phyloP scores from a whole-genome alignment of 2,888 invertebrate species.

The Antheraea assamensis region DNA sequence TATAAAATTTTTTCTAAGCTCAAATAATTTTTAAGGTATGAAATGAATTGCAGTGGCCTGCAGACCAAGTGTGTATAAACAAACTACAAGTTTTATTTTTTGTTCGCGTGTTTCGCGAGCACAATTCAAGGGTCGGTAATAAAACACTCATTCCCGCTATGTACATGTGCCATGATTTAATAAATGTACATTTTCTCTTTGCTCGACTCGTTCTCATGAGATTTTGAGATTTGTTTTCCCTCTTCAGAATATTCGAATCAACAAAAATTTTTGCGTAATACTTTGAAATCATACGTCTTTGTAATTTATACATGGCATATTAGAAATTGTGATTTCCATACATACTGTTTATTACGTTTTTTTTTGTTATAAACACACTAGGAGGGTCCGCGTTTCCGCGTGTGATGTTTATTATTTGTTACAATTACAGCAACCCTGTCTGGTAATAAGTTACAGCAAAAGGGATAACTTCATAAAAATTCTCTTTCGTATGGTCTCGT shows the following conservation, averaged over 20 bases:
- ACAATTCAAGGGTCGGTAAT: slow-evolving; percentile 33
- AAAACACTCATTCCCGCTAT: slow-evolving; percentile 42
- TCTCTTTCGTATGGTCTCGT: no score
- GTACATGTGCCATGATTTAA: slow-evolving; percentile 42
- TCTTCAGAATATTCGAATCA: slow-evolving; percentile 4
- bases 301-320: not conserved
- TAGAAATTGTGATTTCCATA: not conserved
- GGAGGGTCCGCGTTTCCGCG: no score
- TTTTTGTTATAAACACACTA: no score
- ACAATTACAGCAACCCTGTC: no score
- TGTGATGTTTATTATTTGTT: not conserved
- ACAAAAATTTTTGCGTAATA: slow-evolving; percentile 7
- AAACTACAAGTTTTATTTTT: slow-evolving; percentile 19
- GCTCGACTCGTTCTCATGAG: slow-evolving; percentile 21
- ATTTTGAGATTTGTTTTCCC: slow-evolving; percentile 23
- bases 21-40: not conserved
- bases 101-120: slow-evolving; percentile 30
- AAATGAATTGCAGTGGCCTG: not conserved
- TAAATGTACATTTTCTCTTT: slow-evolving; percentile 42
- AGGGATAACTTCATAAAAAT: no score
- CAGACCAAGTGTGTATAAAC: not conserved
- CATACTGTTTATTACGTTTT: not conserved
- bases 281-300: not conserved
- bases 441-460: no score
- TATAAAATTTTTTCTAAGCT: not conserved